Conservation (phyloP, 2,888 invertebrate genomes). For the Agrotis puta region DNA sequence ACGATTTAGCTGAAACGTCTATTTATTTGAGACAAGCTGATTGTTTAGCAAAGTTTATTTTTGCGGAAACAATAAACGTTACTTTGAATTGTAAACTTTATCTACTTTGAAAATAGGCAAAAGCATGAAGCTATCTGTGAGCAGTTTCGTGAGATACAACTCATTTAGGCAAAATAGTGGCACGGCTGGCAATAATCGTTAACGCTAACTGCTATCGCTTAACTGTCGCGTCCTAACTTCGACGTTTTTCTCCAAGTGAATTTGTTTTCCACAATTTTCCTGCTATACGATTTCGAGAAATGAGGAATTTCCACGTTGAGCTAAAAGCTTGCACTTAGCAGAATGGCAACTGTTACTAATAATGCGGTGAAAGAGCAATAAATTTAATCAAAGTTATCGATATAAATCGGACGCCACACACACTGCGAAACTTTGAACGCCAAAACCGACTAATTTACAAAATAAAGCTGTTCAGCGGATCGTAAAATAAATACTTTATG, state of each 20-base stretch:
- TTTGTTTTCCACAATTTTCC: slow-evolving; percentile 74
- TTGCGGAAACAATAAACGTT: slow-evolving; percentile 8
- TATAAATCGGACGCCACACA: not conserved
- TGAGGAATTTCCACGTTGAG: slow-evolving; percentile 24
- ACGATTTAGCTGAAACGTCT: too few relatives aligned
- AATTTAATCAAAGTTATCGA: slow-evolving; percentile 17
- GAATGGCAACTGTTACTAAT: slow-evolving; percentile 23
- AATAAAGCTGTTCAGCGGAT: slow-evolving; percentile 59
- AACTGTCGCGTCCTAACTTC: slow-evolving; percentile 72
- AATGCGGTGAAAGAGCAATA: slow-evolving; percentile 26
- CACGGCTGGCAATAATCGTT: slow-evolving; percentile 83
- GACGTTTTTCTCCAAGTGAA: slow-evolving; percentile 74
- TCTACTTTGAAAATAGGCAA: slow-evolving; percentile 29
- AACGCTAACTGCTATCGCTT: slow-evolving; percentile 81
- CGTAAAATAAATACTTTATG: slow-evolving; percentile 65
- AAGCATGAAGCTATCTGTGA: slow-evolving; percentile 62
- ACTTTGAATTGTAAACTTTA: slow-evolving; percentile 26
- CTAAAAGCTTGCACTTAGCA: slow-evolving; percentile 37
- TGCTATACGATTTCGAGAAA: slow-evolving; percentile 33
- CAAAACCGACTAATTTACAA: slow-evolving; percentile 54
- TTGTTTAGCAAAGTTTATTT: not conserved
- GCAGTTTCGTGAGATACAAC: slow-evolving; percentile 80
- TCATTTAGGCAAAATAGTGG: slow-evolving; percentile 82
- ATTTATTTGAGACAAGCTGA: too few relatives aligned
- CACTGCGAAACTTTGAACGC: slow-evolving; percentile 14